A percentile compares a stretch with the other conserved stretches of the same genome.
Conservation (phyloP, 1,140 invertebrate genomes). For the Bombus confusus region DNA sequence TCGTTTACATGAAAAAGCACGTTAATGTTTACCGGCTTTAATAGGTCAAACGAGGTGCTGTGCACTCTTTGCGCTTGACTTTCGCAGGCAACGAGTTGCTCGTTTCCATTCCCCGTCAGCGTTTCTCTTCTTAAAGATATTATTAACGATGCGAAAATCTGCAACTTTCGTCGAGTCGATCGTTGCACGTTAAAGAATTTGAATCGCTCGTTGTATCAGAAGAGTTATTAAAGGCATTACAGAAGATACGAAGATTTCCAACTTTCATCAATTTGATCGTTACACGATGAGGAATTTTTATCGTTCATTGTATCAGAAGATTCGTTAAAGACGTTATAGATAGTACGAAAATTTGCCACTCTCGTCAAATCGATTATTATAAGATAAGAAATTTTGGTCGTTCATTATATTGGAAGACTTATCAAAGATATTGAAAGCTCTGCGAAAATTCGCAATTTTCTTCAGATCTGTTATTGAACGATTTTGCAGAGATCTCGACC, state of each 20-base stretch:
- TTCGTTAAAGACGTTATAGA: neutral
- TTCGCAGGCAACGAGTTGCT: neutral
- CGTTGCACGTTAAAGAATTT: neutral
- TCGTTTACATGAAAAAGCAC: constrained; percentile 7
- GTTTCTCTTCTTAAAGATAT: neutral
- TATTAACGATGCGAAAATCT: neutral
- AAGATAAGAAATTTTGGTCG: neutral
- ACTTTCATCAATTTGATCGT: neutral
- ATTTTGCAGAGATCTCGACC: neutral
- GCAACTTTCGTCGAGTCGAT: neutral
- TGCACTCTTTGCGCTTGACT: neutral
- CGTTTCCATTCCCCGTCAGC: neutral
- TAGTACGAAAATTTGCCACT: neutral
- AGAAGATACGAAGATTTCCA: neutral
- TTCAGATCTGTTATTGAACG: neutral
- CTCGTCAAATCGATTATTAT: no score
- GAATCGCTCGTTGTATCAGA: neutral
- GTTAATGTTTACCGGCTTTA: constrained; percentile 38
- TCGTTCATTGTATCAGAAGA: neutral
- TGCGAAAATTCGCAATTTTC: neutral
- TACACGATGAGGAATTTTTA: neutral
- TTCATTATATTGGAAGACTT: neutral
- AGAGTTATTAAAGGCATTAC: neutral
- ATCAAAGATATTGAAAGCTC: neutral
- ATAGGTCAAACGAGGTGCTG: constrained; percentile 5